Percentiles rank a stretch among this genome's conserved stretches.
Conservation (phyloP, 2,113 vertebrate genomes). For the Rhombomys opimus region DNA sequence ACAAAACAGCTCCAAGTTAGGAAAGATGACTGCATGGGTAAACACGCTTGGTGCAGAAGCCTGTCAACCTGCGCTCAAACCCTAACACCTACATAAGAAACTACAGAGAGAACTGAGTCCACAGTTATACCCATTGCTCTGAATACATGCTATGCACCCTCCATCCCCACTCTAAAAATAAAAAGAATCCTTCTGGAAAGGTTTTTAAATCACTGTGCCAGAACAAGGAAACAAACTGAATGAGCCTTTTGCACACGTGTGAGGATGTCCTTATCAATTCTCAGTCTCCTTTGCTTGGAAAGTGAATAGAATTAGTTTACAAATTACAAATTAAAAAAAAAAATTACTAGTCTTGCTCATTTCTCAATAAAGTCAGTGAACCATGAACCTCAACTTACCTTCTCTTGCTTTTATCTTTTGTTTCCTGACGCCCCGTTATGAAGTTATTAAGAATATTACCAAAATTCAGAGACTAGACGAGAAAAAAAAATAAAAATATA, state of each 20-base stretch:
- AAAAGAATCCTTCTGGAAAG: not conserved
- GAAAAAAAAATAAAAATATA: not conserved
- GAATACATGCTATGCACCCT: not conserved
- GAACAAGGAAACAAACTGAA: not conserved
- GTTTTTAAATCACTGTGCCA: not conserved
- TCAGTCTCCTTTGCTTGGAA: not conserved
- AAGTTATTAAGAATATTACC: not conserved
- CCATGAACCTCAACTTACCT: not conserved
- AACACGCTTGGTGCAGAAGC: not conserved
- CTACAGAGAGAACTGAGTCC: not conserved
- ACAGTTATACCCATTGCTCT: not conserved
- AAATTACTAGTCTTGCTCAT: constrained; percentile 1
- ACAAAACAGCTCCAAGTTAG: not conserved
- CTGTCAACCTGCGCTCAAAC: not conserved
- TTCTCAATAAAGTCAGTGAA: not conserved
- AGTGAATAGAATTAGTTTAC: not conserved
- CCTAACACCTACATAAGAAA: too few relatives aligned
- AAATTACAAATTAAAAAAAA: not conserved
- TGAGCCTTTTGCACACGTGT: not conserved
- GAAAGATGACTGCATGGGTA: not conserved
- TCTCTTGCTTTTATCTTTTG: not conserved
- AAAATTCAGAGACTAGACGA: not conserved
- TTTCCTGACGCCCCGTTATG: not conserved
- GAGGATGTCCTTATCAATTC: not conserved
- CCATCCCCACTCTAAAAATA: not conserved